These are phyloP conservation scores for Cephus spinipes DNA, from an alignment of 2,888 invertebrate genomes.

Conservation along the genomic window DNA sequence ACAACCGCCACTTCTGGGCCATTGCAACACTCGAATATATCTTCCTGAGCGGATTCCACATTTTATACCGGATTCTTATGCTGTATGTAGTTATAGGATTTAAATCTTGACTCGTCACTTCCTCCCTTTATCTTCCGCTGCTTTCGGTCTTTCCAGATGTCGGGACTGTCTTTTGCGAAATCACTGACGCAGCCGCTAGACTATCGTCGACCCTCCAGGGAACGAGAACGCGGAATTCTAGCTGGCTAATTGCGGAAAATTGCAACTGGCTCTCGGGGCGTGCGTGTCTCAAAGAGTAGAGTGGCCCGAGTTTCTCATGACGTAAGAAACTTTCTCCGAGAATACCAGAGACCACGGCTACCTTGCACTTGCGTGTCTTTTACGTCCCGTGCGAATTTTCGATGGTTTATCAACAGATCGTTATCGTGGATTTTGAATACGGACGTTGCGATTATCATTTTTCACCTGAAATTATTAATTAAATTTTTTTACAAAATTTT, in stretches of 20 bases:
- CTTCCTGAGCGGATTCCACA: constrained; percentile 36
- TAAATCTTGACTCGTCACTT: not conserved
- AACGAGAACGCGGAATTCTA: not conserved
- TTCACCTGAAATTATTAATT: too few relatives aligned
- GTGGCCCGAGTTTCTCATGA: constrained; percentile 29
- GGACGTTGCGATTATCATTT: too few relatives aligned
- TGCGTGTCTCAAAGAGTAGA: not conserved
- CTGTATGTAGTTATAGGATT: not conserved
- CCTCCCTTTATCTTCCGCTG: not conserved
- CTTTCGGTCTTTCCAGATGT: not conserved
- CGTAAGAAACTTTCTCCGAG: constrained; percentile 57
- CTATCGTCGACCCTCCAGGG: not conserved
- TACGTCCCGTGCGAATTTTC: not conserved
- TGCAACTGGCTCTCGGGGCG: not conserved
- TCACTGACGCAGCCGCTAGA: not conserved
- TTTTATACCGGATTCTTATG: not conserved
- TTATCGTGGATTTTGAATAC: not conserved
- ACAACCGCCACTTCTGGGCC: constrained; percentile 66
- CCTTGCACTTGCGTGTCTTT: not conserved
- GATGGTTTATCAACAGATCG: not conserved
- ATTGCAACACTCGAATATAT: constrained; percentile 60
- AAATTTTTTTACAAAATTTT: not conserved
- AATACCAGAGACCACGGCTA: not conserved
- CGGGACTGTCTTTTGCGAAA: not conserved
- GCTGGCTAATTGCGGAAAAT: not conserved